Base-by-base conservation (phyloP, 2,888 invertebrate genomes). In the Morpho achilles region DNA sequence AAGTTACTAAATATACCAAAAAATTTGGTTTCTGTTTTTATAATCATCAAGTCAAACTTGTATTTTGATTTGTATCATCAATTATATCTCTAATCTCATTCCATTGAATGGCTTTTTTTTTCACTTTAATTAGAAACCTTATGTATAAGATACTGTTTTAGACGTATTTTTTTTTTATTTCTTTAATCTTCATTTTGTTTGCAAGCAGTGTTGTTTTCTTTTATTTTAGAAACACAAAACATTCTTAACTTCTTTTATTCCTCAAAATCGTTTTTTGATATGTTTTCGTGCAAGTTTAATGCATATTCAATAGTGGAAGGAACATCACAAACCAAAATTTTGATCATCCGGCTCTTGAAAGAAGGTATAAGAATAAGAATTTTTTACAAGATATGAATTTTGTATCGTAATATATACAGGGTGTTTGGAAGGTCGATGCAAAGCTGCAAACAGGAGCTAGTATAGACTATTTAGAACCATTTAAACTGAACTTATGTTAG, bases 281-380 rank as follows among this genome's bases (percentile, higher is more conserved):
- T 22, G 3, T 50, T 56, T 0, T 54, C 57, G n/a, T 72, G 68
- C 1, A 68, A 51, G 0, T 62, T 58, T 7, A 66, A 16, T 8
- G 80, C 61, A 47, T 75, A 69, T 3, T 70, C 59, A 50, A 65
- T 63, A 0, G 82, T 82, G 5, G 74, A 73, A 53, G 71, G 63
- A 32, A 83, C 64, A 63, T 83, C 77, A 58, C 83, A 84, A 3
- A 81, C 53, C 47, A 66, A 58, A n/a, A 50, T 42, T 48, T 46
- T 69, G 49, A 46, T 76, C 74, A 71, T 68, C 64, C 67, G 72
- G 74, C 82, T 85, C 84, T 85, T 84, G 82, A 82, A 82, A 75
- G 75, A 82, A 82, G 63, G 68, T 59, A 46, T 7, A 32, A 16
- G 59, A 61, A 42, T 55, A 7, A 44, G 16, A 16, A 7, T 50